These are phyloP conservation scores for Okamejei kenojei DNA, from an alignment of 2,797 vertebrate genomes.

Conservation along the genomic window DNA sequence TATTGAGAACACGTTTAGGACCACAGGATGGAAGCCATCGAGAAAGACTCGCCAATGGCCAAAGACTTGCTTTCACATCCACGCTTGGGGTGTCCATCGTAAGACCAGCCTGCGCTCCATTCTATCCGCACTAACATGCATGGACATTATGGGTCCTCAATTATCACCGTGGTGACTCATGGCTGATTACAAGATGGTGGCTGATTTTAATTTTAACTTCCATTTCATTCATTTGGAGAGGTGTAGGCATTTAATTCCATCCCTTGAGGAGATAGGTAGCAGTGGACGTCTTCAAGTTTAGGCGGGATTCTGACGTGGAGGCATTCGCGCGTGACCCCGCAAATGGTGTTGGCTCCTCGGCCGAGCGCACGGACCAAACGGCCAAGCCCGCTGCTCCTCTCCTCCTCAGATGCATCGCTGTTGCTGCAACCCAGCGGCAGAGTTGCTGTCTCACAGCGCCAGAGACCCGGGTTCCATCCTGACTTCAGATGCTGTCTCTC, in stretches of 20 bases:
- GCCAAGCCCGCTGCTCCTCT: no score
- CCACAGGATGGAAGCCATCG: slow-evolving; percentile 74
- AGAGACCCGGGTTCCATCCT: no score
- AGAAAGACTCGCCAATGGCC: slow-evolving; percentile 71
- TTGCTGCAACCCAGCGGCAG: no score
- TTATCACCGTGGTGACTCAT: not conserved
- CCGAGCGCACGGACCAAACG: no score
- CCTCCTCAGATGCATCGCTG: no score
- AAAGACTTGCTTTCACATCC: slow-evolving; percentile 73
- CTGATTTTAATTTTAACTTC: not conserved
- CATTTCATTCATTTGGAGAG: not conserved
- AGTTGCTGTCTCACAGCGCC: no score
- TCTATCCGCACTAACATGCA: slow-evolving; percentile 47
- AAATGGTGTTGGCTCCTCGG: not conserved
- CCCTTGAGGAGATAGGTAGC: not conserved
- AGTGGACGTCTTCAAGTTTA: not conserved
- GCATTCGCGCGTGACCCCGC: no score
- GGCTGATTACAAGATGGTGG: not conserved
- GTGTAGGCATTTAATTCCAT: not conserved
- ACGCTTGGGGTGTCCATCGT: slow-evolving; percentile 86
- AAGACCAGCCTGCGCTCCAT: slow-evolving; percentile 82
- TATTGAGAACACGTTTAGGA: not conserved
- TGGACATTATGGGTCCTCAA: no score
- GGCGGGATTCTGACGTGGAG: no score
- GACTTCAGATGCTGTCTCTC: no score